Conservation (phyloP, 1,140 invertebrate genomes). For the Diuraphis noxia region DNA sequence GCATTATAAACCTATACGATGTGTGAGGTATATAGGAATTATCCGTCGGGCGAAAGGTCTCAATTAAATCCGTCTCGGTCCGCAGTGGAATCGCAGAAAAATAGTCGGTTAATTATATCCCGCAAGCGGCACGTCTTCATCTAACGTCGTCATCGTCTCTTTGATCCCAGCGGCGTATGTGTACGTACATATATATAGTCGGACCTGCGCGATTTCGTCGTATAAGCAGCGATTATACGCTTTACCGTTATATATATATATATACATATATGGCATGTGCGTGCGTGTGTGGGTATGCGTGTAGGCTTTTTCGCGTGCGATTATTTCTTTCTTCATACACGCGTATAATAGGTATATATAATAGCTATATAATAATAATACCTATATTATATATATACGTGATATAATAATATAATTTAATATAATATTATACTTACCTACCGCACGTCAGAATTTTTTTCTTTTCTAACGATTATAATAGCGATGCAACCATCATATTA, state of each 20-base stretch:
- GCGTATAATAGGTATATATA: background rate
- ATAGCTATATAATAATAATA: too few species aligned
- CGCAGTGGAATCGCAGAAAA: background rate
- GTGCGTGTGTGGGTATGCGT: background rate
- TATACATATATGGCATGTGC: background rate
- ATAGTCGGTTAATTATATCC: background rate
- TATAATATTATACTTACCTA: background rate
- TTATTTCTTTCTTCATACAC: background rate
- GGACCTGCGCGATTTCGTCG: background rate
- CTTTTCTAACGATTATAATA: background rate
- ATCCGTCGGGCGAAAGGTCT: slow-evolving; percentile 1
- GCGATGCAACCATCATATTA: background rate
- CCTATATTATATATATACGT: too few species aligned
- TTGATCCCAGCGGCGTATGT: background rate
- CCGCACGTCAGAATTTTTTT: background rate
- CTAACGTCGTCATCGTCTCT: slow-evolving; percentile 1
- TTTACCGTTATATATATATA: background rate
- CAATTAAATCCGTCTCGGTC: slow-evolving; percentile 47
- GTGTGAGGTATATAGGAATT: slow-evolving; percentile 12
- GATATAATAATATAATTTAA: too few species aligned
- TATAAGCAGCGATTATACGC: background rate
- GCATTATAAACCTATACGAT: background rate
- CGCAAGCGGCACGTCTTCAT: background rate
- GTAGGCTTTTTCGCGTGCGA: background rate
- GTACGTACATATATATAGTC: background rate